Conservation (phyloP, 2,888 invertebrate genomes). For the Archips crataeganus region DNA sequence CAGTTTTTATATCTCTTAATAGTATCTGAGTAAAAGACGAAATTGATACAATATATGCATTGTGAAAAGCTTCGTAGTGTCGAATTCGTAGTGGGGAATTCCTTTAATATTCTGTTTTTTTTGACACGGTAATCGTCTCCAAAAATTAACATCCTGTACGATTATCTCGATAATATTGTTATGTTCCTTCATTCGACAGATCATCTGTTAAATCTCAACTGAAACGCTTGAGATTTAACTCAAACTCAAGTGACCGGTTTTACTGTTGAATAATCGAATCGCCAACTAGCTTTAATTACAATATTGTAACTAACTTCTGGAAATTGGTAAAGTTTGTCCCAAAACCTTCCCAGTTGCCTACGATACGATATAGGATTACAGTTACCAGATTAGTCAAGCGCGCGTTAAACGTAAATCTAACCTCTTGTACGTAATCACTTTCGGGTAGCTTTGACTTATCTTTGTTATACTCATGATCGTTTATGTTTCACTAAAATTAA, state of each 20-base stretch:
- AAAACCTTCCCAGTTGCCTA: background rate
- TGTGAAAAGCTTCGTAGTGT: too few relatives aligned
- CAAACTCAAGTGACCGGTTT: background rate
- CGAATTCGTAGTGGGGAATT: too few relatives aligned
- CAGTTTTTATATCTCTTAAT: background rate
- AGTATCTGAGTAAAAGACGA: too few relatives aligned
- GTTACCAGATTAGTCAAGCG: background rate
- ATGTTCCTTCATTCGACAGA: background rate
- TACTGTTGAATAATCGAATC: background rate
- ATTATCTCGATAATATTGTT: background rate
- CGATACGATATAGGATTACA: background rate
- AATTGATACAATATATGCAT: too few relatives aligned
- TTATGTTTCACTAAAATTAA: too few relatives aligned
- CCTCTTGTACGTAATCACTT: background rate
- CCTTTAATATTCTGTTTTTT: too few relatives aligned
- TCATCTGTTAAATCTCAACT: background rate
- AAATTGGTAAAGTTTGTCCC: slow-evolving; percentile 35
- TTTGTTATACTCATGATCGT: too few relatives aligned
- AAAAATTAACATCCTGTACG: background rate
- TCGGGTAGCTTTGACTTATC: background rate
- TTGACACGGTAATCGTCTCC: background rate
- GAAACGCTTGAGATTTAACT: background rate
- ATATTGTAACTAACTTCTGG: slow-evolving; percentile 12
- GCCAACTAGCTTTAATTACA: slow-evolving; percentile 14
- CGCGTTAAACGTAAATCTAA: background rate